Conservation (phyloP, 2,888 invertebrate genomes). For the Xylophagus ater region DNA sequence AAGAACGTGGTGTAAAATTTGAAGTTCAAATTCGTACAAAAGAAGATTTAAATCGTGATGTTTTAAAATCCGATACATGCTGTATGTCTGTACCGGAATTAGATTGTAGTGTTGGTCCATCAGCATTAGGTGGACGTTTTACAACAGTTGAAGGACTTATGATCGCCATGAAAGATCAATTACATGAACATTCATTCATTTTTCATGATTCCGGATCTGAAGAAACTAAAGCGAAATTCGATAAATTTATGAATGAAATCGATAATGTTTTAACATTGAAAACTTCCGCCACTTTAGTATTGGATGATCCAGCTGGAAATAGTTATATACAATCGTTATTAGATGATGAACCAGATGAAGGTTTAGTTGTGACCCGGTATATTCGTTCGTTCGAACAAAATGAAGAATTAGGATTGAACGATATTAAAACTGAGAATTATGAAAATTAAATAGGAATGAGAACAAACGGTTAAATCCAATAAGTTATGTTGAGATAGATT, state of each 20-base stretch:
- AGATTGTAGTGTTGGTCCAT: constrained; percentile 73
- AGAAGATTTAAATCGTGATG: constrained; percentile 82
- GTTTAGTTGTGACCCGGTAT: constrained; percentile 65
- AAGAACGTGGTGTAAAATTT: constrained; percentile 65
- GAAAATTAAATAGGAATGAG: too few relatives aligned
- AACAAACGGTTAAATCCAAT: too few relatives aligned
- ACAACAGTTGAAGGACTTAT: constrained; percentile 90
- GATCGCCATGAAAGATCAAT: constrained; percentile 63
- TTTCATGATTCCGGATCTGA: constrained; percentile 61
- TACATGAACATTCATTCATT: constrained; percentile 54
- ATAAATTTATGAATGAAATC: constrained; percentile 53
- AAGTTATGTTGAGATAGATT: too few relatives aligned
- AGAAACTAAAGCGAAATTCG: constrained; percentile 44
- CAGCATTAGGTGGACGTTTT: constrained; percentile 83
- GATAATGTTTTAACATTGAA: constrained; percentile 54
- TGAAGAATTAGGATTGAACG: constrained; percentile 89
- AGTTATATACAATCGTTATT: constrained; percentile 83
- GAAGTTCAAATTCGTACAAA: constrained; percentile 56
- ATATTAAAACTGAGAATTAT: constrained; percentile 90
- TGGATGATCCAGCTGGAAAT: constrained; percentile 97
- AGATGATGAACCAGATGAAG: constrained; percentile 55
- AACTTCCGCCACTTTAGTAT: constrained; percentile 56
- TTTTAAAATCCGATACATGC: constrained; percentile 87
- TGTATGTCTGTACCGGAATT: constrained; percentile 72
- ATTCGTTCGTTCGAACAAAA: constrained; percentile 82